These are phyloP conservation scores for Cricetomys ansorgei DNA, from an alignment of 2,113 vertebrate species.

Conservation along the genomic window DNA sequence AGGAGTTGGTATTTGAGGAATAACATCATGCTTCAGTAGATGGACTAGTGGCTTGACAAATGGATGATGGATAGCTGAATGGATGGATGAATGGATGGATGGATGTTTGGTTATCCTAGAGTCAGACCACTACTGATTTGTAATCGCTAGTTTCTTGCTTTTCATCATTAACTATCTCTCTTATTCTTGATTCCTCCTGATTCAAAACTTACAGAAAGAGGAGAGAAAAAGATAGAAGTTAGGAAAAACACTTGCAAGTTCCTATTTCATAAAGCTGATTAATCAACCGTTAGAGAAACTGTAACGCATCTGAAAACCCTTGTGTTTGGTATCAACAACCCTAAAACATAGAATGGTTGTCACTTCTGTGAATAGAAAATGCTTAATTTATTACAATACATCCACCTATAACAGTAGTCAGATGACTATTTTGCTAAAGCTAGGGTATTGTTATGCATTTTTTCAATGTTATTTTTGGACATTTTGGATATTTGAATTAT, in stretches of 20 bases:
- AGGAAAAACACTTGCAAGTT: neutral
- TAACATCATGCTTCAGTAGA: neutral
- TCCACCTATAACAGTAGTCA: neutral
- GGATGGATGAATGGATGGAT: neutral
- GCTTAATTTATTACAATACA: neutral
- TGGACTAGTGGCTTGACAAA: too few relatives aligned
- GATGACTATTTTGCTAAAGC: neutral
- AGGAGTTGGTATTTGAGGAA: neutral
- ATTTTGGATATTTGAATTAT: neutral
- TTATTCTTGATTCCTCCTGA: neutral
- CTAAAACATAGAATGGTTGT: neutral
- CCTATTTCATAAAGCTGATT: neutral
- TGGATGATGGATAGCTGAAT: neutral
- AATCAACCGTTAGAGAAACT: neutral
- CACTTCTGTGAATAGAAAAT: neutral
- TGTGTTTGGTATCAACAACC: neutral
- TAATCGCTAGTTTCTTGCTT: neutral
- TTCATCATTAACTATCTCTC: neutral
- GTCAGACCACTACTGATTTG: neutral
- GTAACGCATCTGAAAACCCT: neutral
- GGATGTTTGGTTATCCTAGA: neutral
- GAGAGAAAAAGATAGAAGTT: neutral
- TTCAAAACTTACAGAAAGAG: neutral
- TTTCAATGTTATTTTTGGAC: neutral
- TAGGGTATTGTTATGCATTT: neutral